A percentile compares a stretch with the other conserved stretches of the same genome.
These are phyloP conservation scores for Trichogramma dendrolimi DNA, from an alignment of 2,888 invertebrate genomes.

Conservation along the genomic window DNA sequence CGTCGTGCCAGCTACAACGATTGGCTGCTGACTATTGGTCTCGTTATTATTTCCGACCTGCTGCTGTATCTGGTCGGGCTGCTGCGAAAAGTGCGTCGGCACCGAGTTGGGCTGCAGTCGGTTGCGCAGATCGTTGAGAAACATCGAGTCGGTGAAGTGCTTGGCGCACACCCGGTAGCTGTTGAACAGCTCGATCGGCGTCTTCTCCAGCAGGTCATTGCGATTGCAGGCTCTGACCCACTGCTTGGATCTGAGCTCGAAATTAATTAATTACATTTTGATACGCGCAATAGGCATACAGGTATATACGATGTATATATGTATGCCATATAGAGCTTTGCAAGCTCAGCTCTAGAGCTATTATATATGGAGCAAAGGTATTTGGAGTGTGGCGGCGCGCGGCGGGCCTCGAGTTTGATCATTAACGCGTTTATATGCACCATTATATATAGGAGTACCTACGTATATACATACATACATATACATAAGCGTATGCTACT, in stretches of 20 bases:
- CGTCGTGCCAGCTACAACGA: too few species aligned
- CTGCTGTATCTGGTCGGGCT: conserved; percentile 2
- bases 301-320: background rate
- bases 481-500: too few species aligned
- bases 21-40: background rate
- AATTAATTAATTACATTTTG: background rate
- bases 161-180: conserved; percentile 29
- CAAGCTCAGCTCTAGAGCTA: too few species aligned
- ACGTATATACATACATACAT: too few species aligned
- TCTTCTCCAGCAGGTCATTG: conserved; percentile 26
- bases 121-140: conserved; percentile 29
- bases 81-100: conserved; percentile 18
- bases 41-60: background rate
- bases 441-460: too few species aligned
- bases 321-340: background rate
- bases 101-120: conserved; percentile 29
- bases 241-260: conserved; percentile 20
- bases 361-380: too few species aligned
- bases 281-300: background rate
- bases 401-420: too few species aligned
- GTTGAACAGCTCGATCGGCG: conserved; percentile 27
- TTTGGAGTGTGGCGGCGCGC: too few species aligned
- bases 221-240: conserved; percentile 27
- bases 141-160: conserved; percentile 28
- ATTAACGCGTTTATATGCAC: too few species aligned